phyloP scores from a whole-genome alignment of 1,140 invertebrate species.

The Diploscapter pachys region DNA sequence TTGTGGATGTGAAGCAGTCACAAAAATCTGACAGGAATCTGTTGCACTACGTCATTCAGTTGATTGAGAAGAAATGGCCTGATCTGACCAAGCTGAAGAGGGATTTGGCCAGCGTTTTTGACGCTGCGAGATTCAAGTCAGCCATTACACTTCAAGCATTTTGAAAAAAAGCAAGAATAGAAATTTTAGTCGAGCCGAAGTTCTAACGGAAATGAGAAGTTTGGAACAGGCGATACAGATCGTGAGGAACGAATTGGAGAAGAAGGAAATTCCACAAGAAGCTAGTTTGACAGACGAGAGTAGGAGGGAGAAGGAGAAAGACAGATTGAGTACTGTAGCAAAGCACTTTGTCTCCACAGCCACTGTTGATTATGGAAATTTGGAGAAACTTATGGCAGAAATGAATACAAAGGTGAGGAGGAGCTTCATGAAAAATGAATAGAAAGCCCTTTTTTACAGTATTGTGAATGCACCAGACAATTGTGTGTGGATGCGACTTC shows the following conservation, averaged over 20 bases:
- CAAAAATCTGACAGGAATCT: constrained; percentile 85
- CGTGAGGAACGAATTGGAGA: constrained; percentile 66
- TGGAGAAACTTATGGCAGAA: constrained; percentile 88
- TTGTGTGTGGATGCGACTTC: constrained; percentile 88
- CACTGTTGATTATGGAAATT: constrained; percentile 79
- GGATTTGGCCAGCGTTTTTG: constrained; percentile 80
- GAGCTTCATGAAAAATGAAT: not conserved
- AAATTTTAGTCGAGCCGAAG: constrained; percentile 75
- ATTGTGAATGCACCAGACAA: constrained; percentile 42
- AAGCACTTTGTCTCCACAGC: constrained; percentile 87
- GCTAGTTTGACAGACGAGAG: not conserved
- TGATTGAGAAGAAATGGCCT: constrained; percentile 74
- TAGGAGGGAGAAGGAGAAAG: constrained; percentile 43
- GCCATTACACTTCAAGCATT: constrained; percentile 20
- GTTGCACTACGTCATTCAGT: constrained; percentile 85
- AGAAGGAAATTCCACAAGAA: constrained; percentile 6
- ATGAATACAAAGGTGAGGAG: constrained; percentile 72
- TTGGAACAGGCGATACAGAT: constrained; percentile 80
- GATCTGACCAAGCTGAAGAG: constrained; percentile 73
- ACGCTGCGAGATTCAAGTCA: constrained; percentile 84
- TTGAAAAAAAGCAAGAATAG: no score
- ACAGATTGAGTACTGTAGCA: constrained; percentile 88
- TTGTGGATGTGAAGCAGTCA: constrained; percentile 90
- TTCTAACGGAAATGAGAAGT: constrained; percentile 84
- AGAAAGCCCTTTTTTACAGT: constrained; percentile 21